Base-by-base conservation (phyloP, 2,797 vertebrate genomes). In the Paedocypris micromegethes region DNA sequence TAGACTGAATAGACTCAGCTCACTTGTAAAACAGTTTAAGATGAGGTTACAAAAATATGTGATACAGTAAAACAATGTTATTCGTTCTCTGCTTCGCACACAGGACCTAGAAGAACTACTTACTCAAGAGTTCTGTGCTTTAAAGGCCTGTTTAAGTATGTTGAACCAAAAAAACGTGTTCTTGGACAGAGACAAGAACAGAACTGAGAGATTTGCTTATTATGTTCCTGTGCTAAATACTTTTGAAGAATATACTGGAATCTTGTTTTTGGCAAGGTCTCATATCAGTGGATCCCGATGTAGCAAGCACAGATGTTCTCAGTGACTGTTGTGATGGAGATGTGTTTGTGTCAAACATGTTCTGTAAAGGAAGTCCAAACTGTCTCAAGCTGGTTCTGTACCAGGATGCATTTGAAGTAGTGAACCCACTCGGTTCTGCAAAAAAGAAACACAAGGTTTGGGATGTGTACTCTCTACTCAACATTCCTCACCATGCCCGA, bases 201-300 rank as follows among this genome's bases (percentile, higher is more conserved):
- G 72, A 61, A 73, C 2, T 46, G 38, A 72, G 3, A 3, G 57
- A 6, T 75, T 58, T 77, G 75, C 58, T 3, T 64, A 80, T 53
- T 70, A 78, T 44, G 73, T 75, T n/a, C 77, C 70, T 41, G 3
- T 79, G 1, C 39, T 60, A 39, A 60, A 65, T 1, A 71, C 70
- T 48, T 64, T 75, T 7, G 43, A 51, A 46, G 42, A 23, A 23
- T 23, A 23, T 23, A 23, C 23, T 23, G 23, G 23, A 23, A 23
- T 23, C 23, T 23, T 23, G 23, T 23, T 23, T 23, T 23, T 23
- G 23, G 23, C 23, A 23, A 23, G 23, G 23, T 23, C 23, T 53
- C 7, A 43, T 74, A 23, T 41, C 71, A 49, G 67, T 63, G 58
- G 63, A 75, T 48, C 53, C 66, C 47, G 45, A 68, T 45, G n/a